Percentiles rank a stretch among this genome's conserved stretches.
phyloP scores from a whole-genome alignment of 1,140 invertebrate species.

The Patella vulgata region DNA sequence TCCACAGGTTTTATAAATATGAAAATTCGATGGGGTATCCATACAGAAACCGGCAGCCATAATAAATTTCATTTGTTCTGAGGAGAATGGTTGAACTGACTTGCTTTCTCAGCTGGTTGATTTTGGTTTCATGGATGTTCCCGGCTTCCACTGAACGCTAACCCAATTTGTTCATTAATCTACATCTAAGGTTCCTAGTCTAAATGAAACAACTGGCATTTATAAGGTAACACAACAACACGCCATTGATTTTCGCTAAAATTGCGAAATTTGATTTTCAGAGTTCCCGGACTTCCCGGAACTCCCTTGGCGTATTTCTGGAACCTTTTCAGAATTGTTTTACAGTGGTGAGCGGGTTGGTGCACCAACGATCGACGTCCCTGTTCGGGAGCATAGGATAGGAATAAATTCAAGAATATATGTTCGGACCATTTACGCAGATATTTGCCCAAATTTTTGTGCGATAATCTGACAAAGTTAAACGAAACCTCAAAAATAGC shows the following conservation, averaged over 20 bases:
- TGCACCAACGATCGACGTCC: no score
- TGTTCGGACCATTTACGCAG: no score
- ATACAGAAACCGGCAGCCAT: constrained; percentile 53
- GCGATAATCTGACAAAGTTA: no score
- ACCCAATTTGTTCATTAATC: constrained; percentile 51
- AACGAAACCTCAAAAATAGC: no score
- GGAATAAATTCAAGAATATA: no score
- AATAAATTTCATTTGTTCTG: constrained; percentile 53
- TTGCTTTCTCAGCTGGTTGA: constrained; percentile 9
- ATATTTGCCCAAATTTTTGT: no score
- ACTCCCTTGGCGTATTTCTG: no score
- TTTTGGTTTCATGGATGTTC: constrained; percentile 21
- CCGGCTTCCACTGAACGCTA: constrained; percentile 55
- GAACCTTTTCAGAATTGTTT: no score
- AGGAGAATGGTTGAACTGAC: constrained; percentile 34
- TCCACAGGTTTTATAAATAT: constrained; percentile 40
- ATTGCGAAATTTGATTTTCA: constrained; percentile 34
- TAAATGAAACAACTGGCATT: constrained; percentile 33
- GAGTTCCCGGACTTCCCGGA: constrained; percentile 42
- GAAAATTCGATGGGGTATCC: constrained; percentile 58
- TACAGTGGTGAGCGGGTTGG: no score
- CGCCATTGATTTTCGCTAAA: constrained; percentile 29
- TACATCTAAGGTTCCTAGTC: constrained; percentile 24
- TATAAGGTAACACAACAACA: no score
- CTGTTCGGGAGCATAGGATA: no score